Evolutionary conservation across 2,113 vertebrate genomes (phyloP).

Genomic region (Dipodomys stephensi): DNA sequence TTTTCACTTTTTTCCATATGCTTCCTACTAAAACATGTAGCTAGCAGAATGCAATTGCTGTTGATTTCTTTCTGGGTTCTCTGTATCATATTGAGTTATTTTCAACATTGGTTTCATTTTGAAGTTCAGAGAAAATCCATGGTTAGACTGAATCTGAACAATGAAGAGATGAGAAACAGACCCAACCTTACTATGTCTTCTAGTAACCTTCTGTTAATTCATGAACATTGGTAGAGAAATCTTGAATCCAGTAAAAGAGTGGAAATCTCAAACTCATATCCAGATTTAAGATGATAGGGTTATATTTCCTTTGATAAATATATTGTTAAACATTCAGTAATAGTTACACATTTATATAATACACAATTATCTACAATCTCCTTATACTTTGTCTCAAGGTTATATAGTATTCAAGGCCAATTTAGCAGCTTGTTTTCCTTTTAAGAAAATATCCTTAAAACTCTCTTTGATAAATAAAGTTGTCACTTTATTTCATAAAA

Average conservation of each 20-base stretch:
- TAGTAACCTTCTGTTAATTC: slow-evolving; percentile 59
- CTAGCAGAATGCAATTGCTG: slow-evolving; percentile 44
- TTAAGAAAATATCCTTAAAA: neutral
- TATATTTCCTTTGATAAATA: neutral
- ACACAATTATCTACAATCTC: slow-evolving; percentile 12
- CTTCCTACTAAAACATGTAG: slow-evolving; percentile 32
- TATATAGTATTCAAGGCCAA: neutral
- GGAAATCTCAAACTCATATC: slow-evolving; percentile 22
- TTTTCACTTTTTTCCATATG: slow-evolving; percentile 52
- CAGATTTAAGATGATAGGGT: neutral
- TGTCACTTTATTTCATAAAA: neutral
- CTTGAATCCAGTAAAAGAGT: slow-evolving; percentile 27
- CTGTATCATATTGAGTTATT: slow-evolving; percentile 39
- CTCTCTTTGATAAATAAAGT: neutral
- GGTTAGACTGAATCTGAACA: slow-evolving; percentile 47
- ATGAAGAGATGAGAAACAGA: slow-evolving; percentile 58
- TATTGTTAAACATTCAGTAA: slow-evolving; percentile 17
- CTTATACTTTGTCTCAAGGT: neutral
- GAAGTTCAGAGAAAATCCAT: slow-evolving; percentile 60
- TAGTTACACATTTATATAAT: slow-evolving; percentile 13
- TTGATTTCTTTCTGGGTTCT: slow-evolving; percentile 52
- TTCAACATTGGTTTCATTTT: slow-evolving; percentile 65
- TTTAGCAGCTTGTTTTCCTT: neutral
- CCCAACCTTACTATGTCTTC: neutral
- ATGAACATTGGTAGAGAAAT: slow-evolving; percentile 26